Evolutionary conservation across 2,113 vertebrate genomes (phyloP).

Genomic region (Ptilonorhynchus violaceus): DNA sequence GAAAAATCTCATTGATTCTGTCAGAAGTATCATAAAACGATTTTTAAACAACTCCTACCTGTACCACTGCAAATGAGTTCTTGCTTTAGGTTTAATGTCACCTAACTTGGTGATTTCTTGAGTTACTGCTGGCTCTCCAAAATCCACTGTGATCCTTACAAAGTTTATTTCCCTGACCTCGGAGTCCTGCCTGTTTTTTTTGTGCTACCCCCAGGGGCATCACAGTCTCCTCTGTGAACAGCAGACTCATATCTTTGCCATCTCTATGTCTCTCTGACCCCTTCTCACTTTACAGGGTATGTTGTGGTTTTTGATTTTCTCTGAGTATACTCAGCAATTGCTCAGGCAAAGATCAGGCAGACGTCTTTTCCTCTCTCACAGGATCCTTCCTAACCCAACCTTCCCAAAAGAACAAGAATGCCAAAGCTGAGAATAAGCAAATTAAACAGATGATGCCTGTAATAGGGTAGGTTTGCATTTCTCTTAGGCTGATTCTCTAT

Average conservation of each 20-base stretch:
- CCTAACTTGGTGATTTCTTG: not conserved
- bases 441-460: not conserved
- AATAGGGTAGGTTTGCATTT: not conserved
- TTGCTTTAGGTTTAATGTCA: not conserved
- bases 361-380: not conserved
- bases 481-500: not conserved
- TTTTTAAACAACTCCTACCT: not conserved
- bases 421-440: not conserved
- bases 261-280: not conserved
- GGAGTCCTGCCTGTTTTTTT: not conserved
- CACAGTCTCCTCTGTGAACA: not conserved
- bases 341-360: not conserved
- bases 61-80: not conserved
- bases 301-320: not conserved
- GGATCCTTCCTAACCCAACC: not conserved
- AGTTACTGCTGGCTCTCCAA: not conserved
- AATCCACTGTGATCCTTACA: not conserved
- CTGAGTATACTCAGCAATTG: not conserved
- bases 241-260: not conserved
- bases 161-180: not conserved
- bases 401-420: not conserved
- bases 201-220: accelerated
- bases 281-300: not conserved
- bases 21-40: not conserved
- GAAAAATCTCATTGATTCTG: not conserved